Evolutionary conservation across 2,113 vertebrate genomes (phyloP).

Genomic region (Junco hyemalis): DNA sequence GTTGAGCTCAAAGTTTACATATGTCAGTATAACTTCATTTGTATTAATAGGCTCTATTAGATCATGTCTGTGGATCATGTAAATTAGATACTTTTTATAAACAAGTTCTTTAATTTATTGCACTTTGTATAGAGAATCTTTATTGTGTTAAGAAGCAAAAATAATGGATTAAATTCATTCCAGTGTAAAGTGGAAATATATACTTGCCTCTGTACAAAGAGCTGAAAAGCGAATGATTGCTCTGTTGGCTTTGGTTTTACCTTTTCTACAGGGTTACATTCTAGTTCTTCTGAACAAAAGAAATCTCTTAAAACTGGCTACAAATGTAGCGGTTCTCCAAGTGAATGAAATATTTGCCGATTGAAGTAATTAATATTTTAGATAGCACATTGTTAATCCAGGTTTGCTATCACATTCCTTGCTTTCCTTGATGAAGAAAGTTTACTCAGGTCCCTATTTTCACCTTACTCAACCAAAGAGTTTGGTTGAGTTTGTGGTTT

Average conservation of each 20-base stretch:
- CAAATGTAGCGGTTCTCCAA: not conserved
- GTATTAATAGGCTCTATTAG: not conserved
- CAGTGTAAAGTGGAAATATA: not conserved
- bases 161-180: not conserved
- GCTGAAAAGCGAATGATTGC: accelerated
- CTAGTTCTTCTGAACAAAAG: not conserved
- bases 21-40: not conserved
- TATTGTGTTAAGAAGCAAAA: not conserved
- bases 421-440: not conserved
- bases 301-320: not conserved
- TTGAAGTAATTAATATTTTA: not conserved
- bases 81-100: not conserved
- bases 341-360: not conserved
- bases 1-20: not conserved
- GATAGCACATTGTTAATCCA: not conserved
- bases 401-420: not conserved
- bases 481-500: not conserved
- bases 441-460: not conserved
- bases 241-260: not conserved
- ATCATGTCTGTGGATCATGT: not conserved
- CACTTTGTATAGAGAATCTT: not conserved
- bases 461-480: not conserved
- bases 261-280: not conserved
- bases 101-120: not conserved
- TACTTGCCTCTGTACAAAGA: not conserved